Base-by-base conservation (phyloP, 2,113 vertebrate genomes). In the Anarrhichthys ocellatus region DNA sequence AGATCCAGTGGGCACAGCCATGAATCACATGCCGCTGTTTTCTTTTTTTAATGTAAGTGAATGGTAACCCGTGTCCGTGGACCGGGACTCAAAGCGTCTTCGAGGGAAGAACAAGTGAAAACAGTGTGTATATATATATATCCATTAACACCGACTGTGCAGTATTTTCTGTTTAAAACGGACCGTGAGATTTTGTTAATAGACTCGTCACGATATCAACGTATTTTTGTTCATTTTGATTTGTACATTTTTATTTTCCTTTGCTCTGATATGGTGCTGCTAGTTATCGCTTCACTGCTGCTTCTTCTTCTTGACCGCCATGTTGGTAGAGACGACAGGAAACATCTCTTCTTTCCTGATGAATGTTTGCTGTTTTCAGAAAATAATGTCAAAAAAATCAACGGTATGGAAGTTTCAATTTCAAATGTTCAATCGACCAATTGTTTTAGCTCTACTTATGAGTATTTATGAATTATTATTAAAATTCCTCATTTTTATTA, bases 211-310 rank as follows among this genome's bases (percentile, higher is more conserved):
- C 34, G 0, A 68, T 63, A 54, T 73, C 66, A 22, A 80, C 68
- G 29, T 46, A 3, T 68, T 56, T 24, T 70, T 84, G 65, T 46
- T 62, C 22, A 69, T 42, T 78, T 84, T 64, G 69, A 72, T 86
- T 85, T 92, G 65, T 87, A 42, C 24, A 32, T 70, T 74, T 24
- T 63, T 42, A 20, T 75, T 44, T 64, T 38, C 10, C 66, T 78
- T 82, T 67, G 73, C 48, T 92, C 64, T 84, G 73, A 78, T 40
- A 75, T 52, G 87, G 83, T 88, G 91, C 90, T 91, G 90, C 86
- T 87, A 70, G 83, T 78, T 61, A 63, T 61, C 34, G 8, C 66
- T 6, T 74, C 40, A 3, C 7, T 2, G 2, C 50, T 52, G 17
- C 44, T 52, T 20, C 20, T 9, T 42, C 73, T 29, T 1, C 50